Evolutionary conservation across 2,797 vertebrate species (phyloP), one percentile per base, ranked within the genome.

Genomic region (Clarias fuscus): DNA sequence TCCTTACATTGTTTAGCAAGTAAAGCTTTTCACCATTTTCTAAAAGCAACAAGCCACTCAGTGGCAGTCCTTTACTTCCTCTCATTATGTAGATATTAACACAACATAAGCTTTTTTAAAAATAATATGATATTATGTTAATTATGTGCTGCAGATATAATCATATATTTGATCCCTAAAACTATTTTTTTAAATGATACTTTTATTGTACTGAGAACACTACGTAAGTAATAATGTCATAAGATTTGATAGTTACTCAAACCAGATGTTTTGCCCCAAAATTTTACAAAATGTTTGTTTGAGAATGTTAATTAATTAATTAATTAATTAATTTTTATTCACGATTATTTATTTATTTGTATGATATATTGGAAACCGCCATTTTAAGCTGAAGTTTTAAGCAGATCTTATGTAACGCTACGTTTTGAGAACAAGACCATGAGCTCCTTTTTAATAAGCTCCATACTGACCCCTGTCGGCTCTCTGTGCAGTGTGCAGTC

Each of bases 401-500:
- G 1, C 61, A 27, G 20, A 48, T 27, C 61, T 48, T 53, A 80
- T 8, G 59, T 43, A 81, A 81, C 27, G 62, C 7, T 20, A n/a
- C n/a, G 5, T 43, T 43, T 43, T 37, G 5, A 62, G 11, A 48
- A 48, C 27, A 80, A 62, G 30, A 61, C 20, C n/a, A 10, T 58
- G 3, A n/a, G 43, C 24, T 1, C 5, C n/a, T 8, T 62, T 61
- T 79, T 30, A 53, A 53, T 20, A 43, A 67, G 64, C 27, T 81
- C 59, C 13, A 59, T 27, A 56, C 43, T 59, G 33, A 14, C 53
- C 10, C 40, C 11, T n/a, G 27, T 73, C 18, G 80, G 18, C 56
- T 79, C 71, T 18, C 79, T 84, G 80, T 1, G 59, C 90, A 99
- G 98, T 99, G 98, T 91, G 94, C 96, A 1, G 91, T 97, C 87